Conservation (phyloP, 1,140 invertebrate genomes). For the Bombus polaris region DNA sequence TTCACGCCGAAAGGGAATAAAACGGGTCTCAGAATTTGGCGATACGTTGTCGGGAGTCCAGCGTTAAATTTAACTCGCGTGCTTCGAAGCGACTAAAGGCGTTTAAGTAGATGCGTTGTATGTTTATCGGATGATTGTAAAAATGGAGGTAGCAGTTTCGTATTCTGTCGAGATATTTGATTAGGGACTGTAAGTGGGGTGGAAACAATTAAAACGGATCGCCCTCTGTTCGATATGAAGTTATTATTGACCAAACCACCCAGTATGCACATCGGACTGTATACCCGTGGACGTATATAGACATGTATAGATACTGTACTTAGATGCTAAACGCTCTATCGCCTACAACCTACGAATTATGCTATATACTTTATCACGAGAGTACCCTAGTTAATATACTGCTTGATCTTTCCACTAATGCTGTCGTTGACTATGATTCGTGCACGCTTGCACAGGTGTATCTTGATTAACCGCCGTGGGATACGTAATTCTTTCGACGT, state of each 20-base stretch:
- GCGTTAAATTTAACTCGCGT: no score
- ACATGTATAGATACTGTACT: slow-evolving; percentile 19
- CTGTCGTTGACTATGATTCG: slow-evolving; percentile 28
- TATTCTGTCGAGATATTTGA: no score
- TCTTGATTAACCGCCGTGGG: background rate
- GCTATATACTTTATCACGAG: slow-evolving; percentile 61
- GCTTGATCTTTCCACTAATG: slow-evolving; percentile 46
- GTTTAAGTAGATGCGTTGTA: no score
- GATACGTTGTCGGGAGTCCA: background rate
- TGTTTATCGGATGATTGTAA: no score
- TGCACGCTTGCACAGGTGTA: slow-evolving; percentile 1
- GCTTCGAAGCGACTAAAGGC: no score
- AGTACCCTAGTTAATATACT: slow-evolving; percentile 56
- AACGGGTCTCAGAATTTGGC: background rate
- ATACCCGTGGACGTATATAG: background rate
- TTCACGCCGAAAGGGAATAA: background rate
- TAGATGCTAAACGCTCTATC: slow-evolving; percentile 53
- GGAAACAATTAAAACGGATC: background rate
- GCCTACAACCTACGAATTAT: slow-evolving; percentile 34
- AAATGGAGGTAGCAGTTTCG: no score
- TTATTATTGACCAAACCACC: background rate
- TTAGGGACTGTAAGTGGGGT: no score
- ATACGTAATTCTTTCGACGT: background rate
- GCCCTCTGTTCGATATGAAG: background rate
- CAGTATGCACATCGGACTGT: background rate